Evolutionary conservation across 2,797 vertebrate species (phyloP).

Genomic region (Austrolebias charrua): DNA sequence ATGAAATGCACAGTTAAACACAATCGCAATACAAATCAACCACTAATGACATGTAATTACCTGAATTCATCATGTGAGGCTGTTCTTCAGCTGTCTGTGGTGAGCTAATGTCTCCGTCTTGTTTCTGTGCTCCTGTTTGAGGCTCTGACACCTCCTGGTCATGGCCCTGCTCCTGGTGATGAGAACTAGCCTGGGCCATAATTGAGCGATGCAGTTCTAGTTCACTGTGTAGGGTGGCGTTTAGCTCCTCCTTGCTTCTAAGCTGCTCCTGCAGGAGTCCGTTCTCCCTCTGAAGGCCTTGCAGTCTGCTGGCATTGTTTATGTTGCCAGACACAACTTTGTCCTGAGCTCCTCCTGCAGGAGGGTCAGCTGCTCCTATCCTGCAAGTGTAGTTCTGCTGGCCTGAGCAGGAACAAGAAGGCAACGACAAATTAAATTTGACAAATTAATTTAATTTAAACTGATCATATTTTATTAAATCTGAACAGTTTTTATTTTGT

Average conservation of each 20-base stretch:
- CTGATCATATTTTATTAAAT: background rate
- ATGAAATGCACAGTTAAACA: background rate
- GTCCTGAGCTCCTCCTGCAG: conserved; percentile 47
- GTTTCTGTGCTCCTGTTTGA: conserved; percentile 1
- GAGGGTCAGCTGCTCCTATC: conserved; percentile 23
- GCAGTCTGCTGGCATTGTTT: conserved; percentile 43
- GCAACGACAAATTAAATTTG: background rate
- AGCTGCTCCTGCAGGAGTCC: conserved; percentile 75
- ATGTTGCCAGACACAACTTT: conserved; percentile 29
- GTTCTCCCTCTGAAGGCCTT: conserved; percentile 75
- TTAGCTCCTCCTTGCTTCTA: conserved; percentile 76
- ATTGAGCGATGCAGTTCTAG: conserved; percentile 80
- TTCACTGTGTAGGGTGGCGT: conserved; percentile 74
- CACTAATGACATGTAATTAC: conserved; percentile 36
- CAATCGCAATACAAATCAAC: background rate
- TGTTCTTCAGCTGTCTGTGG: conserved; percentile 17
- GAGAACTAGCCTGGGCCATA: conserved; percentile 61
- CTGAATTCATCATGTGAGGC: conserved; percentile 53
- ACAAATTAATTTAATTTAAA: too few species aligned
- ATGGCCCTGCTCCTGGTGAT: conserved; percentile 23
- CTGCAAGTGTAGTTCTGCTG: conserved; percentile 36
- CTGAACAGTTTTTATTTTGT: background rate
- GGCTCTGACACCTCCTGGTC: conserved; percentile 26
- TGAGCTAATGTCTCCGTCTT: conserved; percentile 8
- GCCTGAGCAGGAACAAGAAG: conserved; percentile 34